Base-by-base conservation (phyloP, 2,888 invertebrate genomes). In the Macropis europaea region DNA sequence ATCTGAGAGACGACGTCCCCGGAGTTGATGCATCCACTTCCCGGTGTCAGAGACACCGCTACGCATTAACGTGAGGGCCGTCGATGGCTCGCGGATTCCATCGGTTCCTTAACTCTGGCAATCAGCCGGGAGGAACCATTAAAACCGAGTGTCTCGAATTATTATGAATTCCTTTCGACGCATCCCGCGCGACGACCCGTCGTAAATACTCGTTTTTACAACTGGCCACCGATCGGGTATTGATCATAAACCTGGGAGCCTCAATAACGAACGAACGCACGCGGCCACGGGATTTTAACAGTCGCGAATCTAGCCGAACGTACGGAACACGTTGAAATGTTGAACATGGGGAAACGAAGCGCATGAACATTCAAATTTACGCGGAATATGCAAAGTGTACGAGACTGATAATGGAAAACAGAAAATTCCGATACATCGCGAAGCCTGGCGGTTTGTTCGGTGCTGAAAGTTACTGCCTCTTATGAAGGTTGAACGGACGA, bases 71-170 rank as follows among this genome's bases (percentile, higher is more conserved):
- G 63, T 64, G 67, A 56, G 34, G 45, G 22, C 30, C 60, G 60
- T 64, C 42, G 73, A 60, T 73, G 22, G 43, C 17, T 52, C 40
- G 52, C 43, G 50, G 66, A 73, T 76, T 73, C 76, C 78, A 68
- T 73, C 40, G 61, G 62, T 5, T 7, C 42, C 52, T 57, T 64
- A 69, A 68, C 43, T 47, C 34, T 48, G 26, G 19, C 63, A 45
- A 42, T 45, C 34, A 4, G 22, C n/a, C 19, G 62, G n/a, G n/a
- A 40, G 61, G 19, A 19, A 40, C 52, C 56, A 54, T 71, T 61
- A 71, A 68, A 64, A 50, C 26, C 57, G 61, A 13, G 47, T 34
- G 45, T 38, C 52, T 56, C 60, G 17, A 36, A 47, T 70, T 71
- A 70, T 71, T 70, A 59, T 32, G 36, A 56, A 71, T 71, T 66